Evolutionary conservation across 2,888 invertebrate genomes (phyloP).

Genomic region (Drosophila pseudotalamancana): DNA sequence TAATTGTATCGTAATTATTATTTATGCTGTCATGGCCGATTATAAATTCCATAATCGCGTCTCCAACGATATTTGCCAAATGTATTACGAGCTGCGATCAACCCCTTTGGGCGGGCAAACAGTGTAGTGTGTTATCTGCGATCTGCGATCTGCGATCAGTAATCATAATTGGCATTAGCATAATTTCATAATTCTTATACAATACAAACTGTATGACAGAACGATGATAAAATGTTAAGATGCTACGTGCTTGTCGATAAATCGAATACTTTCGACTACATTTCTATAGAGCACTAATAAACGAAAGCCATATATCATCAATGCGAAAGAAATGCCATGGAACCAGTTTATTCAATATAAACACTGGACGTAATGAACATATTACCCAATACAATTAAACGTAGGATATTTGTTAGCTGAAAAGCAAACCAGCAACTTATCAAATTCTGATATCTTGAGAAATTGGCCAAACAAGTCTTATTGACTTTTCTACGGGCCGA

Average conservation of each 20-base stretch:
- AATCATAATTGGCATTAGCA: conserved; percentile 68
- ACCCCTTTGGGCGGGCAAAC: conserved; percentile 44
- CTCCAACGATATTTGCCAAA: conserved; percentile 56
- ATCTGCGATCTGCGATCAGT: conserved; percentile 50
- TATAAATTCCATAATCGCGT: conserved; percentile 40
- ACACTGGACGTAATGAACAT: conserved; percentile 63
- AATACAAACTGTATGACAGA: conserved; percentile 45
- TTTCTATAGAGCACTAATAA: conserved; percentile 30
- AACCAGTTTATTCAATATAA: conserved; percentile 49
- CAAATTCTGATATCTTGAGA: conserved; percentile 46
- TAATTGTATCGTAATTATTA: conserved; percentile 80
- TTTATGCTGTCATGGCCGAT: conserved; percentile 77
- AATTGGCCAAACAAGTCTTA: conserved; percentile 66
- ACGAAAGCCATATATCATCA: conserved; percentile 65
- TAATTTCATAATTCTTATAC: conserved; percentile 73
- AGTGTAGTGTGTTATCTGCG: conserved; percentile 20
- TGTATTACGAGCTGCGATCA: conserved; percentile 41
- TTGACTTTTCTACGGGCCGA: conserved; percentile 45
- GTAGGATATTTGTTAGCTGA: conserved; percentile 56
- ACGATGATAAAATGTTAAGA: conserved; percentile 28
- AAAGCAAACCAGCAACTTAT: conserved; percentile 64
- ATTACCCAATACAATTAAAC: conserved; percentile 68
- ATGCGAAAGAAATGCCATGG: conserved; percentile 27
- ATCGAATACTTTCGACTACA: conserved; percentile 23
- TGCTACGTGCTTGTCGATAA: conserved; percentile 7